A percentile compares a stretch with the other conserved stretches of the same genome.
These are phyloP conservation scores for Danionella dracula DNA, from an alignment of 2,797 vertebrate species.

Conservation along the genomic window DNA sequence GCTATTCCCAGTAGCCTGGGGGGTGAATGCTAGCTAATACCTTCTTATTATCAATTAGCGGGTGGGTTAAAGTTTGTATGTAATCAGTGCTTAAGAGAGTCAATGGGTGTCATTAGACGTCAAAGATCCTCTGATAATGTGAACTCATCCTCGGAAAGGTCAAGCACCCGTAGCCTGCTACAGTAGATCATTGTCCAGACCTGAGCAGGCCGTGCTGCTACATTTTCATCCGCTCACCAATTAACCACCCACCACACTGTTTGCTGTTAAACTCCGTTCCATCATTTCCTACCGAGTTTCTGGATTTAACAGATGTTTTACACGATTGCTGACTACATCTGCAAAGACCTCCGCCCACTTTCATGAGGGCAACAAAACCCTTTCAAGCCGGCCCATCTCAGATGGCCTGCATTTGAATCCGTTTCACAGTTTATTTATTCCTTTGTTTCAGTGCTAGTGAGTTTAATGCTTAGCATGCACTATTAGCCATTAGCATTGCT, in stretches of 20 bases:
- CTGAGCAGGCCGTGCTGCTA: slow-evolving; percentile 4
- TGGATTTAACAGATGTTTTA: slow-evolving; percentile 70
- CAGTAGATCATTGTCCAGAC: slow-evolving; percentile 45
- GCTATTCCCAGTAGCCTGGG: slow-evolving; percentile 51
- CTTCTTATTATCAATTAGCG: slow-evolving; percentile 70
- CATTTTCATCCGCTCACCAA: slow-evolving; percentile 15
- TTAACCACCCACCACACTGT: slow-evolving; percentile 29
- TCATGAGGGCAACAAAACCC: slow-evolving; percentile 59
- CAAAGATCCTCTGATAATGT: slow-evolving; percentile 46
- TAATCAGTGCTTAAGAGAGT: slow-evolving; percentile 67
- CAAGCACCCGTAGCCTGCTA: slow-evolving; percentile 38
- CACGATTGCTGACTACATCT: slow-evolving; percentile 71
- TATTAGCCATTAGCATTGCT: slow-evolving; percentile 73
- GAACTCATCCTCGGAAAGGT: slow-evolving; percentile 46
- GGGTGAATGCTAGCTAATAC: slow-evolving; percentile 59
- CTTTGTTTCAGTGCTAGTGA: slow-evolving; percentile 78
- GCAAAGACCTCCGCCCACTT: slow-evolving; percentile 68
- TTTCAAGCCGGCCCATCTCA: slow-evolving; percentile 68
- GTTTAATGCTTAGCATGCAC: slow-evolving; percentile 74
- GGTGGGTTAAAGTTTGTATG: slow-evolving; percentile 69
- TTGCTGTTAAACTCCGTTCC: slow-evolving; percentile 62
- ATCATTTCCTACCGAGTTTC: slow-evolving; percentile 62
- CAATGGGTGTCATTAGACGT: slow-evolving; percentile 65
- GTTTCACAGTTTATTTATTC: slow-evolving; percentile 82
- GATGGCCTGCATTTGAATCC: slow-evolving; percentile 69